phyloP scores from a whole-genome alignment of 2,797 vertebrate species.

The Protosalanx chinensis region DNA sequence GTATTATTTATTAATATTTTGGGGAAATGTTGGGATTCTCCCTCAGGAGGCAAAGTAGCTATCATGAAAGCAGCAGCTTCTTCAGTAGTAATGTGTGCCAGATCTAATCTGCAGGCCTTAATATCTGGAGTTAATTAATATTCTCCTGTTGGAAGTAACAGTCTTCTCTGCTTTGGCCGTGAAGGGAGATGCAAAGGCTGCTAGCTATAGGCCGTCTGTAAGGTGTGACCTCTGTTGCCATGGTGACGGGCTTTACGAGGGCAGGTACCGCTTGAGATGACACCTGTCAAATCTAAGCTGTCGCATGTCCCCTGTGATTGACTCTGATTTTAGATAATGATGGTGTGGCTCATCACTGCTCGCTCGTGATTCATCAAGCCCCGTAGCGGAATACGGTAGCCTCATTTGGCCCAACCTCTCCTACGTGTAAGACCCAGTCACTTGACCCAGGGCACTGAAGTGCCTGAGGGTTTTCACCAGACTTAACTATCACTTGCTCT shows the following conservation, averaged over 20 bases:
- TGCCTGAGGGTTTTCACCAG: neutral
- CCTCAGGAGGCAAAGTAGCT: constrained; percentile 44
- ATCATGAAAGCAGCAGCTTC: constrained; percentile 44
- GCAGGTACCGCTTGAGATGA: constrained; percentile 24
- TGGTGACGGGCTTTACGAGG: constrained; percentile 30
- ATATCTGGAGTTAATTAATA: constrained; percentile 48
- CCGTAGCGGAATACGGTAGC: constrained; percentile 22
- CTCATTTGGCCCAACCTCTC: constrained; percentile 3
- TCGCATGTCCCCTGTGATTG: constrained; percentile 46
- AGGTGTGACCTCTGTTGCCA: constrained; percentile 39
- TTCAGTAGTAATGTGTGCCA: constrained; percentile 44
- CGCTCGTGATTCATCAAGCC: constrained; percentile 19
- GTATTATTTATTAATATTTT: constrained; percentile 32
- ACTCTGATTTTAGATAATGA: constrained; percentile 56
- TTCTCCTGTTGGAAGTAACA: constrained; percentile 29
- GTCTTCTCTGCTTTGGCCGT: neutral
- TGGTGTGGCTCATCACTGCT: constrained; percentile 29
- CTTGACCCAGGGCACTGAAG: constrained; percentile 19
- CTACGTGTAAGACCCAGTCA: neutral
- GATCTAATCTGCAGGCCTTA: constrained; percentile 46
- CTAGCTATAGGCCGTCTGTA: constrained; percentile 5
- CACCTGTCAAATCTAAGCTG: constrained; percentile 45
- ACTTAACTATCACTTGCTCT: constrained; percentile 18
- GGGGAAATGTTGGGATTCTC: constrained; percentile 38
- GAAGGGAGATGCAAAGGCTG: neutral